Base-by-base conservation (phyloP, 2,113 vertebrate species). In the Myiopsitta monachus region DNA sequence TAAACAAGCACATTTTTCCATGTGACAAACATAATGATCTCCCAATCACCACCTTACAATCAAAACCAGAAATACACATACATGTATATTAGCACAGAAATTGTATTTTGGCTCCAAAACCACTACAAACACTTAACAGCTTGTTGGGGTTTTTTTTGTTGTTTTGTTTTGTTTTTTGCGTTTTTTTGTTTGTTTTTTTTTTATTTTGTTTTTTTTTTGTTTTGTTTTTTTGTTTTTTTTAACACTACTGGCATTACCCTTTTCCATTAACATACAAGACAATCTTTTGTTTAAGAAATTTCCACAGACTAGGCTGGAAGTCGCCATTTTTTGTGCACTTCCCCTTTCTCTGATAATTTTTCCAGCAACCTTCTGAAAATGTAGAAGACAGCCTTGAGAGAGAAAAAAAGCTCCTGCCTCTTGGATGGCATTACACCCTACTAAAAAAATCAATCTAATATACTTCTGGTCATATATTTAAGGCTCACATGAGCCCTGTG, bases 91-190 rank as follows among this genome's bases (percentile, higher is more conserved):
- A 57, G 24, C 43, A 39, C 9, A 72, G 16, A 21, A 59, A 72
- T n/a, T 39, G 16, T 21, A 69, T 39, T 70, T 57, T 75, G 62
- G 39, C 18, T 79, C 52, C 67, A 54, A 74, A 84, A 21, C 23
- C 33, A 70, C 73, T 41, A 47, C 23, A 67, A 67, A 52, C 24
- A 51, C 21, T 59, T 57, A 22, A 39, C 26, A 67, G 41, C 11
- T 70, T 63, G 68, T n/a, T 36, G 7, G n/a, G n/a, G n/a, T n/a
- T 41, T 52, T 15, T 24, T 22, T n/a, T 22, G 47, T 39, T n/a
- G n/a, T 9, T 1, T 12, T 16, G 47, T 39, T 9, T 1, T 12
- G 9, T 17, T 12, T 10, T 23, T n/a, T n/a, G n/a, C n/a, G n/a
- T n/a, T n/a, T n/a, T n/a, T n/a, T n/a, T n/a, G n/a, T 16, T 33